These are phyloP conservation scores for Stichopus horrens DNA, from an alignment of 53 echinoderm and acorn worm genomes.

Conservation along the genomic window DNA sequence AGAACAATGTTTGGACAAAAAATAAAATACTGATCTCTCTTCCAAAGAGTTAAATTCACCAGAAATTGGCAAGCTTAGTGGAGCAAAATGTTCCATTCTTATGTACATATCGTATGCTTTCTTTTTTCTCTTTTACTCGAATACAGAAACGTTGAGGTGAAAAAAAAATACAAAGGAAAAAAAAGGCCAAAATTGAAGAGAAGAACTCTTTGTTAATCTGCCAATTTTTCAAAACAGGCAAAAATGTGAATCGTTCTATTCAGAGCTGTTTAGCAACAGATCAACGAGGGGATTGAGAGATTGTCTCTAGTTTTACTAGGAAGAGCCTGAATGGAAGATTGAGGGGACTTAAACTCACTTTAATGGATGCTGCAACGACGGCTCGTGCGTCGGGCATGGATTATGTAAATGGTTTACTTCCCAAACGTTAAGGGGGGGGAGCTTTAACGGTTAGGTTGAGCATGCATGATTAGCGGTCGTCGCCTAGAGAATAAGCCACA, in stretches of 20 bases:
- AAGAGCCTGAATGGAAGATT: not conserved
- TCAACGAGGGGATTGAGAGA: not conserved
- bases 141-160: not conserved
- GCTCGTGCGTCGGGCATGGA: constrained; percentile 7
- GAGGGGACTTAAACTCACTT: constrained; percentile 2
- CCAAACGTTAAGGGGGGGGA: not conserved
- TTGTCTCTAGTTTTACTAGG: not conserved
- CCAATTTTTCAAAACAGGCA: constrained; percentile 24
- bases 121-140: not conserved
- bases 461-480: constrained; percentile 32
- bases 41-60: constrained; percentile 33
- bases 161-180: not conserved
- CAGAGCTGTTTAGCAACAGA: not conserved
- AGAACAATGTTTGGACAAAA: constrained; percentile 28
- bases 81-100: constrained; percentile 14
- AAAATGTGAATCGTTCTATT: not conserved
- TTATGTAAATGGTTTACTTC: constrained; percentile 40
- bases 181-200: not conserved
- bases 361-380: not conserved
- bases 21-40: constrained; percentile 26
- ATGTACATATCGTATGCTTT: not conserved
- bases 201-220: constrained; percentile 1
- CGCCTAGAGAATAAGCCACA: not conserved
- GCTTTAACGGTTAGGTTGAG: constrained; percentile 24
- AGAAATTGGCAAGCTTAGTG: constrained; percentile 20